A percentile compares a stretch with the other conserved stretches of the same genome.
Conservation (phyloP, 2,888 invertebrate species). For the Perizoma affinitatum region DNA sequence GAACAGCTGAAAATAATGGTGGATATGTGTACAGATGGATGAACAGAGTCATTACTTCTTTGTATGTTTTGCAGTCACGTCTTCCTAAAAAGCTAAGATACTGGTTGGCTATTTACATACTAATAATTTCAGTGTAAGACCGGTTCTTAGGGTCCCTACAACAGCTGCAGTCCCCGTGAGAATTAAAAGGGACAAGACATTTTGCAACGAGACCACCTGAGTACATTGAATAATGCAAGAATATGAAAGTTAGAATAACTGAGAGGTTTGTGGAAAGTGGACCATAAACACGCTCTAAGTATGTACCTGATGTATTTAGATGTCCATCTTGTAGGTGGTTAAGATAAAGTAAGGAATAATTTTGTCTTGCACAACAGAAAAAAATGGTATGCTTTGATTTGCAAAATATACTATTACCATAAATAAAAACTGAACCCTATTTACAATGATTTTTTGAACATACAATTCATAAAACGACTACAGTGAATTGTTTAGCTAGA, state of each 20-base stretch:
- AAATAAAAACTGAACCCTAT: too few species aligned
- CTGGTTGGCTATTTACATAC: slow-evolving; percentile 27
- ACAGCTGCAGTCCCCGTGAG: slow-evolving; percentile 56
- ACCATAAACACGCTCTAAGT: slow-evolving; percentile 21
- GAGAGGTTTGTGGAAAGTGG: slow-evolving; percentile 27
- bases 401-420: too few species aligned
- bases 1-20: too few species aligned
- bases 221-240: slow-evolving; percentile 53
- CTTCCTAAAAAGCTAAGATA: slow-evolving; percentile 1
- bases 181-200: slow-evolving; percentile 69
- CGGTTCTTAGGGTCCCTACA: slow-evolving; percentile 36
- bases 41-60: neutral
- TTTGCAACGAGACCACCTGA: slow-evolving; percentile 73
- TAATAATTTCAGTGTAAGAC: slow-evolving; percentile 45
- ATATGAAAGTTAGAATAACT: slow-evolving; percentile 40
- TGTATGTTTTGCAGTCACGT: neutral
- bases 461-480: too few species aligned
- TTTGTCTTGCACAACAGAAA: neutral
- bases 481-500: too few species aligned
- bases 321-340: slow-evolving; percentile 4
- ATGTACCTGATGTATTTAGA: slow-evolving; percentile 1
- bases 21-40: too few species aligned
- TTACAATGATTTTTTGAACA: too few species aligned
- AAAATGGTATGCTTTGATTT: too few species aligned
- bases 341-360: neutral